Evolutionary conservation across 2,797 vertebrate species (phyloP).

Genomic region (Myioborus miniatus): DNA sequence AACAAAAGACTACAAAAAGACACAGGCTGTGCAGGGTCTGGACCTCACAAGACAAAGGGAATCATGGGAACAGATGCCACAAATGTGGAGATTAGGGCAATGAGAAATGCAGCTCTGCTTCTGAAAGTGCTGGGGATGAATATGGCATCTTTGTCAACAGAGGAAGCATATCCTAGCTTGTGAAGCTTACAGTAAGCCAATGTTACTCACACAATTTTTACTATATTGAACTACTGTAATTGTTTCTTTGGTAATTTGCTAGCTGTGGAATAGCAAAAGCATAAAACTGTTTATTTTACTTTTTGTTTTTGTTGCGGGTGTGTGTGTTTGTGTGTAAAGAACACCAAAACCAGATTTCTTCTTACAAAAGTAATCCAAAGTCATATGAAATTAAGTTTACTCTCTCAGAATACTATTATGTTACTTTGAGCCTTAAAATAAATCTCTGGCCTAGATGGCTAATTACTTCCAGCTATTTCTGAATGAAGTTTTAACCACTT

Average conservation of each 20-base stretch:
- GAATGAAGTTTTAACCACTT: conserved; percentile 44
- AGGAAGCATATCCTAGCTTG: neutral
- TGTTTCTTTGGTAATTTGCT: neutral
- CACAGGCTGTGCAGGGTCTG: neutral
- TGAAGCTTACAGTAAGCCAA: neutral
- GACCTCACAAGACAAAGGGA: neutral
- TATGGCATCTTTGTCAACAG: neutral
- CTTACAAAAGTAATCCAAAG: conserved; percentile 50
- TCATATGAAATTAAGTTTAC: conserved; percentile 33
- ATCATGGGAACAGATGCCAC: neutral
- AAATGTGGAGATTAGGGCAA: neutral
- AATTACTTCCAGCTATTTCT: conserved; percentile 59
- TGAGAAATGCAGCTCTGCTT: neutral
- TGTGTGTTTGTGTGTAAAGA: neutral
- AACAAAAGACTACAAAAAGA: neutral
- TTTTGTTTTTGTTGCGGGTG: neutral
- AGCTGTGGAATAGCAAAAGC: neutral
- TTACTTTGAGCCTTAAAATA: conserved; percentile 60
- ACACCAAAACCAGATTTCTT: conserved; percentile 19
- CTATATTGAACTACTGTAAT: neutral
- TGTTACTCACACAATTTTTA: neutral
- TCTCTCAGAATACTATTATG: conserved; percentile 37
- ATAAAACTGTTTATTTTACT: neutral
- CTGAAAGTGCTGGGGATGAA: neutral
- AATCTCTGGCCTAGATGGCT: conserved; percentile 31